These are phyloP conservation scores for Lepidurus arcticus DNA, from an alignment of 1,140 invertebrate species.

Conservation along the genomic window DNA sequence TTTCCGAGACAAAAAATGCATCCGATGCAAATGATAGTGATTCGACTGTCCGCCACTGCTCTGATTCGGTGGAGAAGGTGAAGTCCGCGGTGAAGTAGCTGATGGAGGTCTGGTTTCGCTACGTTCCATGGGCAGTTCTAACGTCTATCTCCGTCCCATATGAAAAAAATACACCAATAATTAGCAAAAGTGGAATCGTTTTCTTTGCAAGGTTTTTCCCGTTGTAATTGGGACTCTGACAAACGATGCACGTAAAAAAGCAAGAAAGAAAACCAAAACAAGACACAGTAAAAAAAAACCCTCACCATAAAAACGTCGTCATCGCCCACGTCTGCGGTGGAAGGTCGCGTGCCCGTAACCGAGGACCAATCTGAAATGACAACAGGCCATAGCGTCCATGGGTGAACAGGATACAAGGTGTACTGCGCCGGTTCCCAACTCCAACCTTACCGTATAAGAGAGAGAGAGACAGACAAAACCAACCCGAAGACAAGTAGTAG, in stretches of 20 bases:
- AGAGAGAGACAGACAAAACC: background rate
- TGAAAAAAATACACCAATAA: slow-evolving; percentile 37
- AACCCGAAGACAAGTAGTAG: slow-evolving; percentile 6
- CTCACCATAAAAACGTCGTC: slow-evolving; percentile 80
- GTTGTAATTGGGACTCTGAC: slow-evolving; percentile 16
- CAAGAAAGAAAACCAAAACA: background rate
- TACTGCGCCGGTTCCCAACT: slow-evolving; percentile 17
- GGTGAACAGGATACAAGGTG: slow-evolving; percentile 21
- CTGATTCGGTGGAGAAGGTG: slow-evolving; percentile 42
- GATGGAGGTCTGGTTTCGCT: slow-evolving; percentile 58
- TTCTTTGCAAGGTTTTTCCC: slow-evolving; percentile 8
- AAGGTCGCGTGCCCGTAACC: slow-evolving; percentile 28
- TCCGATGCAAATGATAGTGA: slow-evolving; percentile 48
- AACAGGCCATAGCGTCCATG: slow-evolving; percentile 20
- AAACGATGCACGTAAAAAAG: slow-evolving; percentile 9
- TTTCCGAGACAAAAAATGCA: slow-evolving; percentile 47
- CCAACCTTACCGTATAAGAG: slow-evolving; percentile 21
- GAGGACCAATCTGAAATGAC: slow-evolving; percentile 21
- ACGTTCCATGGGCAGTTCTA: slow-evolving; percentile 70
- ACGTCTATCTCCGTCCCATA: slow-evolving; percentile 52
- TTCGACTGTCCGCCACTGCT: slow-evolving; percentile 40
- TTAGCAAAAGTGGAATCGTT: slow-evolving; percentile 35
- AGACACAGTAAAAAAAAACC: slow-evolving; percentile 33
- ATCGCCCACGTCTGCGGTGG: slow-evolving; percentile 60
- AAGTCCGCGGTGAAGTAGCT: slow-evolving; percentile 41